Percentiles rank a stretch among this genome's conserved stretches.
Conservation (phyloP, 2,888 invertebrate genomes). For the Drosophila eohydei region DNA sequence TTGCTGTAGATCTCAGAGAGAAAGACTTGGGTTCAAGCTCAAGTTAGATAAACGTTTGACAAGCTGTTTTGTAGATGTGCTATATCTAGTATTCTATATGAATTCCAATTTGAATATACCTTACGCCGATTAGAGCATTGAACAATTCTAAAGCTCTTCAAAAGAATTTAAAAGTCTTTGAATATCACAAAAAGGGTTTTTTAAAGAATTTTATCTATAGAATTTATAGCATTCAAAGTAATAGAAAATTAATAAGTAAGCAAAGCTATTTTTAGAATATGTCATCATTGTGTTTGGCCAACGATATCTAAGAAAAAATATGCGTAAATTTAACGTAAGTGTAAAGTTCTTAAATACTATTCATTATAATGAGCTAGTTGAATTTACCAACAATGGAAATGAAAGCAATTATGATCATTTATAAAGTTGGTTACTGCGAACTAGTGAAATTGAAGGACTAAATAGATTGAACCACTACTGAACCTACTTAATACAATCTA, state of each 20-base stretch:
- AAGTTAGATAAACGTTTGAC: neutral
- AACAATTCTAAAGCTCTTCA: neutral
- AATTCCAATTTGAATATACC: neutral
- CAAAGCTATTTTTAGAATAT: constrained; percentile 2
- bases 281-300: neutral
- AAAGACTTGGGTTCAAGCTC: neutral
- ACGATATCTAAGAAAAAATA: neutral
- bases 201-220: neutral
- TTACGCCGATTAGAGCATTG: neutral
- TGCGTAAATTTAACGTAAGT: neutral
- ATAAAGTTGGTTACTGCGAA: neutral
- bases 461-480: neutral
- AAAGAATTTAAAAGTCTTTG: neutral
- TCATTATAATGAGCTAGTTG: neutral
- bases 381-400: neutral
- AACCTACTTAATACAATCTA: too few species aligned
- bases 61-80: neutral
- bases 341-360: too few species aligned
- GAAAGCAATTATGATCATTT: too few species aligned
- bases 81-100: neutral
- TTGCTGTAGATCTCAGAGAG: neutral
- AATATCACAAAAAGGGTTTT: neutral
- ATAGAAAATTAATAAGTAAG: constrained; percentile 23
- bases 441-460: neutral
- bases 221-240: neutral